Percentiles rank a stretch among this genome's conserved stretches.
phyloP scores from a whole-genome alignment of 2,888 invertebrate species.

The Colostygia pectinataria region DNA sequence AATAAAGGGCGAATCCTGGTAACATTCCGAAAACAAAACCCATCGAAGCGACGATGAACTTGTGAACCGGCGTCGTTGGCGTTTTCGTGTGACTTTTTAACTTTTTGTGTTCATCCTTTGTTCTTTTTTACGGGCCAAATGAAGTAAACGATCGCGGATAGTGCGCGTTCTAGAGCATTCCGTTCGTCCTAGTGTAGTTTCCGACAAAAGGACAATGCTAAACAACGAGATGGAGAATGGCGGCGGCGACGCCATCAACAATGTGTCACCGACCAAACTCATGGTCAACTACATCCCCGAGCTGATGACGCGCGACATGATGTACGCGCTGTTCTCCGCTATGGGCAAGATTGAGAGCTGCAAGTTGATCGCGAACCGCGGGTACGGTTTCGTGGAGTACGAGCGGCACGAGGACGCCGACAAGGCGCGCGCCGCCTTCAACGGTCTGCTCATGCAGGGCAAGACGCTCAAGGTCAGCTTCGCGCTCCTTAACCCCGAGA shows the following conservation, averaged over 20 bases:
- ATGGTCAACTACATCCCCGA: slow-evolving; percentile 83
- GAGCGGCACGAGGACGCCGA: slow-evolving; percentile 81
- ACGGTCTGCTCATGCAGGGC: slow-evolving; percentile 80
- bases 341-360: slow-evolving; percentile 81
- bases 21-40: slow-evolving; percentile 77
- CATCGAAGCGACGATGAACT: slow-evolving; percentile 73
- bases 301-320: slow-evolving; percentile 81
- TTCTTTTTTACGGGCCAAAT: slow-evolving; percentile 74
- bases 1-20: slow-evolving; percentile 62
- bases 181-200: slow-evolving; percentile 77
- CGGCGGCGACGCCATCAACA: slow-evolving; percentile 80
- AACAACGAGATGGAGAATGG: slow-evolving; percentile 81
- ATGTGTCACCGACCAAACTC: slow-evolving; percentile 83
- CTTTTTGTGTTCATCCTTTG: slow-evolving; percentile 78
- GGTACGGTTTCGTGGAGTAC: slow-evolving; percentile 80
- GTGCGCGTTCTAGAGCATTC: slow-evolving; percentile 74
- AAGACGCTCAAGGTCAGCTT: slow-evolving; percentile 80
- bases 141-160: slow-evolving; percentile 65
- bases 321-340: slow-evolving; percentile 80
- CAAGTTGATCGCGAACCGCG: slow-evolving; percentile 77
- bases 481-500: slow-evolving; percentile 78
- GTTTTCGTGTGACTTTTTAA: slow-evolving; percentile 68
- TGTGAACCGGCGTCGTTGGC: slow-evolving; percentile 81
- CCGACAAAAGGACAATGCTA: slow-evolving; percentile 69
- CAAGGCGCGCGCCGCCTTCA: slow-evolving; percentile 79